Evolutionary conservation across 2,113 vertebrate species (phyloP), one percentile per base, ranked within the genome.

Genomic region (Microtus montanus): DNA sequence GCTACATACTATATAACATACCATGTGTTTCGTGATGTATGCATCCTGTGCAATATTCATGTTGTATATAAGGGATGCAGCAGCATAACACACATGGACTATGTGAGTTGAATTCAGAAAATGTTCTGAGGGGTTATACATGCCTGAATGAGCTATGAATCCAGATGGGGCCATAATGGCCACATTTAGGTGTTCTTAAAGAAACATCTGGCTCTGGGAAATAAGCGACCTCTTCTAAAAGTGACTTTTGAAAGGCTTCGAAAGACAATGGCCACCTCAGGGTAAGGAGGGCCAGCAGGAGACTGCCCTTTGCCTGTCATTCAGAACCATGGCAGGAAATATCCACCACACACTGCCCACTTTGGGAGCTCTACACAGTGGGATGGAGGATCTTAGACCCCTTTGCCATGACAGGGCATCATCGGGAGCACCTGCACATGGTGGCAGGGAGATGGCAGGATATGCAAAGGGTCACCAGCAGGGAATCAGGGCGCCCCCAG

Each of bases 241-340:
- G 70, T 10, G 14, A 92, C 93, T 93, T 96, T 68, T 3, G 61
- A 92, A 84, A 88, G 80, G 2, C 49, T 89, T 86, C 73, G 61
- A 66, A 96, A 96, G 95, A 97, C 87, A 90, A 86, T 90, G 93
- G 75, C 77, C 66, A 94, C 95, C 96, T 96, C 96, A 93, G 86
- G 83, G 94, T 86, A 33, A 73, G 26, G 63, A 77, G 73, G 38
- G 58, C 13, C 5, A 2, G 95, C 80, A 70, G 78, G 83, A 58
- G 94, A 7, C 6, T 30, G 71, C n/a, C 14, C n/a, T 14, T 63
- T 90, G 88, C 83, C 95, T 93, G 86, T 96, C 41, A 75, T 90
- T 96, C 95, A 92, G 91, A 96, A 6, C 41, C 19, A 3, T 2
- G 0, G 5, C 11, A n/a, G 38, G 73, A 52, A 30, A 26, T 33